A percentile compares a stretch with the other conserved stretches of the same genome.
phyloP scores from a whole-genome alignment of 2,888 invertebrate species.

The Serripes groenlandicus region DNA sequence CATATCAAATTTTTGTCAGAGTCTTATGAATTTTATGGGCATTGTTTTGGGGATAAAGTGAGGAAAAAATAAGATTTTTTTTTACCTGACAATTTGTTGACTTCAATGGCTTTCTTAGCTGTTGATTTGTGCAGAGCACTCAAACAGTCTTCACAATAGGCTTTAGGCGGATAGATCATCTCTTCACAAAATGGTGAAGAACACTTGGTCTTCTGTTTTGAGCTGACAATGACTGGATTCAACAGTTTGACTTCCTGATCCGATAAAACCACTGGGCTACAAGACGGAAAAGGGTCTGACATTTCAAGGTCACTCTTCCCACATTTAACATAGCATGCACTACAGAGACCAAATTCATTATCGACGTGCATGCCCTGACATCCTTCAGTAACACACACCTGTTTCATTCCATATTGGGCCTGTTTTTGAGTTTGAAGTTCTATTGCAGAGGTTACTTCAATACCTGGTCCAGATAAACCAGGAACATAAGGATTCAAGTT shows the following conservation, averaged over 20 bases:
- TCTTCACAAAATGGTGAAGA: conserved; percentile 69
- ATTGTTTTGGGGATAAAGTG: too few species aligned
- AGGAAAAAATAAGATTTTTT: too few species aligned
- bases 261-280: conserved; percentile 31
- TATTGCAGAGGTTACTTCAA: background rate
- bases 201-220: conserved; percentile 72
- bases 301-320: conserved; percentile 41
- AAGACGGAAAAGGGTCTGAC: conserved; percentile 22
- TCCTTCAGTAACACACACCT: conserved; percentile 62
- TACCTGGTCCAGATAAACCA: background rate
- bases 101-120: conserved; percentile 4
- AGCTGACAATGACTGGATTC: conserved; percentile 64
- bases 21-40: too few species aligned
- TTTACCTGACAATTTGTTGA: conserved; percentile 1
- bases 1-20: too few species aligned
- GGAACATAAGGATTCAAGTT: background rate
- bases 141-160: conserved; percentile 73
- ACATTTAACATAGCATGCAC: conserved; percentile 1
- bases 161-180: conserved; percentile 71
- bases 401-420: conserved; percentile 2
- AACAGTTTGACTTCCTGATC: conserved; percentile 47
- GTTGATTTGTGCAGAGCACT: conserved; percentile 55
- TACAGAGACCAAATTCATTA: conserved; percentile 42
- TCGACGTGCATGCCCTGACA: conserved; percentile 54
- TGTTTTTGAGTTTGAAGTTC: conserved; percentile 15